Base-by-base conservation (phyloP, 2,113 vertebrate genomes). In the Clinocottus analis region DNA sequence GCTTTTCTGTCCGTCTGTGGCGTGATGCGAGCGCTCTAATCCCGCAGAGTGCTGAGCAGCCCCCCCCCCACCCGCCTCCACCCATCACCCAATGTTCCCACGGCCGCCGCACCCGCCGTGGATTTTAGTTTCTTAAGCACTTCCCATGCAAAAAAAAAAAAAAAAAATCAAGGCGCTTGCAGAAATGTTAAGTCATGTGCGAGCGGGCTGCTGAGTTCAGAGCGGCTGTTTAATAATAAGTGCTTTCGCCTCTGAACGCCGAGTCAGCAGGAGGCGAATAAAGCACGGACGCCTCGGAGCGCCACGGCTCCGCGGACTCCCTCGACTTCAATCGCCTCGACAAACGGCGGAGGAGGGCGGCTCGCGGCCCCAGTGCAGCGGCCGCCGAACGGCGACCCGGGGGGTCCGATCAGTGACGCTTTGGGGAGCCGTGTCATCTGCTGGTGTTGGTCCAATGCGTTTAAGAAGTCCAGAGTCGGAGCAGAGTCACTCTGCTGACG, bases 141-240 rank as follows among this genome's bases (percentile, higher is more conserved):
- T 90, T 90, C 82, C 76, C 90, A 88, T 83, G 85, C 80, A 88
- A 89, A 91, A n/a, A n/a, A n/a, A n/a, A n/a, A n/a, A n/a, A n/a
- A n/a, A n/a, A n/a, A n/a, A n/a, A n/a, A 89, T 74, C 75, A 45
- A 85, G 79, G 70, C 51, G 89, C 84, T 89, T 88, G 87, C 84
- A 89, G 29, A 88, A 90, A 84, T 43, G 83, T 77, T 66, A 79
- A 87, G 85, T 89, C 87, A 78, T 86, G 87, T 87, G 79, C 49
- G 33, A 85, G 82, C 12, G 41, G 41, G 67, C 78, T 68, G 76
- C 86, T 43, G 83, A 77, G 80, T 86, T 86, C 75, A 72, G 81
- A 86, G 84, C 63, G 23, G 62, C 76, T 75, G 82, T 80, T 83
- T 85, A 86, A 84, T 87, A 84, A n/a, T 31, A 33, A 85, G 78